Conservation (phyloP, 2,797 vertebrate genomes). For the Anabacerthia variegaticeps region DNA sequence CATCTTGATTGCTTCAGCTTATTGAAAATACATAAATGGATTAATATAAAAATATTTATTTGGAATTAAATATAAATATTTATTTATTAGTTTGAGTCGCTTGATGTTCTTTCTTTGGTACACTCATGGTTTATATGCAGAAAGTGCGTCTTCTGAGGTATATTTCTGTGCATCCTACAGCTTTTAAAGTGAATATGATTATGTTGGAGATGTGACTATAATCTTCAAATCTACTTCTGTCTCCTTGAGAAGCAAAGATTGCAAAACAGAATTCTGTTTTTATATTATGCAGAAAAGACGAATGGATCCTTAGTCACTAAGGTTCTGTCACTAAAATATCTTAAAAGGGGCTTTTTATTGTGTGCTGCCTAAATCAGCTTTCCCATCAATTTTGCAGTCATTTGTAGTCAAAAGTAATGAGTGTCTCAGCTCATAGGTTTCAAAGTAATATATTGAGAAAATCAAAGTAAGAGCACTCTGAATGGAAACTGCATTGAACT, state of each 20-base stretch:
- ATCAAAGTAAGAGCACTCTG: conserved; percentile 65
- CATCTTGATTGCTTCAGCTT: neutral
- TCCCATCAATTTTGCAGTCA: conserved; percentile 68
- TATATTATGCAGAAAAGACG: neutral
- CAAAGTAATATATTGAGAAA: conserved; percentile 71
- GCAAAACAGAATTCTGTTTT: conserved; percentile 30
- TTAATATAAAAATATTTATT: neutral
- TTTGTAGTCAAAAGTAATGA: conserved; percentile 70
- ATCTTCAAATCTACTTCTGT: conserved; percentile 1
- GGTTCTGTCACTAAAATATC: conserved; percentile 37
- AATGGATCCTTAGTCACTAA: conserved; percentile 23
- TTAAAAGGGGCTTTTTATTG: conserved; percentile 60
- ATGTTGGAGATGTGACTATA: neutral
- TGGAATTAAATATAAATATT: neutral
- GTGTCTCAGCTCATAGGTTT: conserved; percentile 55
- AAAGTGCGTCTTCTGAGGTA: neutral
- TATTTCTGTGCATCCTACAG: neutral
- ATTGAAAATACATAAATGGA: neutral
- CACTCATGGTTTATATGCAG: neutral
- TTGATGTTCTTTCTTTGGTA: neutral
- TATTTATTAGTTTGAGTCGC: neutral
- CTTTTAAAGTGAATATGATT: conserved; percentile 21
- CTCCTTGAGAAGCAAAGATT: conserved; percentile 7
- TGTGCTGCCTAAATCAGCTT: conserved; percentile 59
- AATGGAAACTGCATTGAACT: conserved; percentile 66